These are phyloP conservation scores for Chiroxiphia lanceolata DNA, from an alignment of 2,797 vertebrate genomes.

Conservation along the genomic window DNA sequence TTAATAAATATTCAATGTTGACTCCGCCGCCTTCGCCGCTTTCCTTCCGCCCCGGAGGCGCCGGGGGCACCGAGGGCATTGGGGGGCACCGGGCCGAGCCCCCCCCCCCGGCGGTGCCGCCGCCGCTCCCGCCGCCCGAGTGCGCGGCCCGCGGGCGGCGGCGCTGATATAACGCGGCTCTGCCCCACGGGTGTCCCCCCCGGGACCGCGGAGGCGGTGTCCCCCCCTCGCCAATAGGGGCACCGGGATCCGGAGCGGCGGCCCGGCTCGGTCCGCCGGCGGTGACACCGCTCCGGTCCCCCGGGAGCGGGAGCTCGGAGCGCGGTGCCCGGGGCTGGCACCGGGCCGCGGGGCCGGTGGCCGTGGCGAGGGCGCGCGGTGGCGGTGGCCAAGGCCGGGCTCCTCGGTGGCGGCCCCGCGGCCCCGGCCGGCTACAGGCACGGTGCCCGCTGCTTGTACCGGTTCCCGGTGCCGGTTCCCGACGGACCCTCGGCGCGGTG, in stretches of 20 bases:
- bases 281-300: neutral
- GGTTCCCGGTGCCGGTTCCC: neutral
- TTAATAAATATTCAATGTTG: slow-evolving; percentile 75
- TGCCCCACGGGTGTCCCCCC: slow-evolving; percentile 44
- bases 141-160: slow-evolving; percentile 10
- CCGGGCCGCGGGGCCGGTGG: neutral
- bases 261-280: neutral
- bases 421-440: neutral
- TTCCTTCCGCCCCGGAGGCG: slow-evolving; percentile 27
- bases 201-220: slow-evolving; percentile 37
- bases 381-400: neutral
- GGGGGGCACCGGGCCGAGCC: neutral
- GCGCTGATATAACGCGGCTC: slow-evolving; percentile 28
- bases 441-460: neutral
- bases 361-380: neutral
- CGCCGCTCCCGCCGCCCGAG: neutral
- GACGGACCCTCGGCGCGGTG: neutral
- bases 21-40: slow-evolving; percentile 58
- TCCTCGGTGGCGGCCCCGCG: neutral
- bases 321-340: neutral
- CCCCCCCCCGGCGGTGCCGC: neutral
- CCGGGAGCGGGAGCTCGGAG: neutral
- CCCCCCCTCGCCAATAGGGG: neutral
- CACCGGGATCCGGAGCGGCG: neutral
- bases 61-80: neutral